Evolutionary conservation across 2,888 invertebrate genomes (phyloP).

Genomic region (Phymatocera aterrima): DNA sequence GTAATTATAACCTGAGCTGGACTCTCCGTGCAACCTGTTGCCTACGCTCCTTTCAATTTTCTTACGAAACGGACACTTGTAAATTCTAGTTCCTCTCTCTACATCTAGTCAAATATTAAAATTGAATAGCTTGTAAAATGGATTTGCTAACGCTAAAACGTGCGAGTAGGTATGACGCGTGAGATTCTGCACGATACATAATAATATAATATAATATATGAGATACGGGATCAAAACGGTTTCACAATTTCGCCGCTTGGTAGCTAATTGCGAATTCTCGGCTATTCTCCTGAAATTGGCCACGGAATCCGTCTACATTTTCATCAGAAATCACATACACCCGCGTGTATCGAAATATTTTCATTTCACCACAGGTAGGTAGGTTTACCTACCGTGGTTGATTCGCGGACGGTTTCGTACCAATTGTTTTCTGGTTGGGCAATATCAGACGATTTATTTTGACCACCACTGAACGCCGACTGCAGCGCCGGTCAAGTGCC

Average conservation of each 20-base stretch:
- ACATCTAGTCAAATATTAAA: conserved; percentile 3
- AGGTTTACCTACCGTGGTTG: too few relatives aligned
- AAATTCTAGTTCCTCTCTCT: conserved; percentile 15
- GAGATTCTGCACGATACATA: neutral
- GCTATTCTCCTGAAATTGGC: too few relatives aligned
- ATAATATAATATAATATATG: conserved; percentile 21
- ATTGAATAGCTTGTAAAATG: conserved; percentile 45
- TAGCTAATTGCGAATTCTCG: too few relatives aligned
- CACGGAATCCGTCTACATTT: too few relatives aligned
- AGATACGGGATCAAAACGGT: too few relatives aligned
- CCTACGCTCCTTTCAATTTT: conserved; percentile 32
- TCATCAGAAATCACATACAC: too few relatives aligned
- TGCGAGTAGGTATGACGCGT: neutral
- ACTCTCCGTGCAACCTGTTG: conserved; percentile 22
- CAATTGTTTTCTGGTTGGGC: too few relatives aligned
- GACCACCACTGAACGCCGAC: too few relatives aligned
- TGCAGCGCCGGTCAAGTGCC: too few relatives aligned
- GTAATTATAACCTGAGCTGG: neutral
- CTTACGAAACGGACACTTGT: conserved; percentile 27
- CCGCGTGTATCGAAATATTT: neutral
- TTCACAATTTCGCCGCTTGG: neutral
- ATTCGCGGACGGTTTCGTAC: too few relatives aligned
- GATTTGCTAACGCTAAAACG: conserved; percentile 34
- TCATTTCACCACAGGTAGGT: neutral
- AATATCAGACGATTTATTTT: too few relatives aligned